Conservation (phyloP, 2,797 vertebrate species). For the Psittacula derbiana region DNA sequence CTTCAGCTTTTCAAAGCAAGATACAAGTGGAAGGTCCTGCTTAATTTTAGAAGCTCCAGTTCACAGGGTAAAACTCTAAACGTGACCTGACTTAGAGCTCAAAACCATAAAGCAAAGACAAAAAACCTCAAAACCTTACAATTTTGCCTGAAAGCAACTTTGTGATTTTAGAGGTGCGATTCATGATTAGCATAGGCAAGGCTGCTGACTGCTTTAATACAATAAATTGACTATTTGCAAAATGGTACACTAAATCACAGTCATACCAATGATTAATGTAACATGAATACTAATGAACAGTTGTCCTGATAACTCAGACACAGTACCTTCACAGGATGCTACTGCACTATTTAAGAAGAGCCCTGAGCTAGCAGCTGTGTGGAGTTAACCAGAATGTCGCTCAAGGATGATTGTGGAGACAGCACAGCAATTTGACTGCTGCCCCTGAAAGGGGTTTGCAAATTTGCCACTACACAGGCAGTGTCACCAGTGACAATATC, state of each 20-base stretch:
- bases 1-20: not conserved
- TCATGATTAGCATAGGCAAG: not conserved
- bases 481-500: not conserved
- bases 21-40: not conserved
- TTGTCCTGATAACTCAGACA: not conserved
- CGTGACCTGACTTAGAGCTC: accelerated
- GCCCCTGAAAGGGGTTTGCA: not conserved
- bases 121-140: not conserved
- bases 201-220: not conserved
- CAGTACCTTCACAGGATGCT: not conserved
- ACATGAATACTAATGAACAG: not conserved
- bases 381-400: not conserved
- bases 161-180: not conserved
- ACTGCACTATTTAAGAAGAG: not conserved
- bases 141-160: not conserved
- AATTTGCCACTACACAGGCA: not conserved
- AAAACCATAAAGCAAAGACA: not conserved
- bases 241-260: not conserved
- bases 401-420: not conserved
- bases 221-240: not conserved
- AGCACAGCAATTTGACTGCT: not conserved
- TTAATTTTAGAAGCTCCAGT: not conserved
- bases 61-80: not conserved
- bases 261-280: not conserved
- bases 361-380: not conserved